Conservation (phyloP, 2,113 vertebrate genomes). For the Heliornis fulica region DNA sequence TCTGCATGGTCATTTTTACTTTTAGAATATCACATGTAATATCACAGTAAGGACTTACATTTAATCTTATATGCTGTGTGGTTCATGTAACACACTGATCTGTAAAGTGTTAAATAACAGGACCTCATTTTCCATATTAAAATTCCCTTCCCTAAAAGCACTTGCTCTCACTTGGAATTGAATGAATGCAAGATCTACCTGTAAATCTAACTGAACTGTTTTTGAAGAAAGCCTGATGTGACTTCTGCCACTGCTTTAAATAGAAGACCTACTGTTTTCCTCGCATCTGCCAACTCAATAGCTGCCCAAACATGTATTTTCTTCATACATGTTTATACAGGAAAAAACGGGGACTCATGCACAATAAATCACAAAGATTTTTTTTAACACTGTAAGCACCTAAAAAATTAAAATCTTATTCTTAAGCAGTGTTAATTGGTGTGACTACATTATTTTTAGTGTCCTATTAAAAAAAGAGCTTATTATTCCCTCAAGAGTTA, state of each 20-base stretch:
- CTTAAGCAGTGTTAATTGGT: neutral
- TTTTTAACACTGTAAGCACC: neutral
- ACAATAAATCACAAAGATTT: neutral
- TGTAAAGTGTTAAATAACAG: neutral
- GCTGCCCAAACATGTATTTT: neutral
- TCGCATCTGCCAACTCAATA: neutral
- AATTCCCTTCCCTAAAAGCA: neutral
- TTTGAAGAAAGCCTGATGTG: neutral
- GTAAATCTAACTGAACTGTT: neutral
- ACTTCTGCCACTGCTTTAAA: neutral
- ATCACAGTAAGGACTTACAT: neutral
- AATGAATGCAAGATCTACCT: neutral
- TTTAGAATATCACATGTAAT: neutral
- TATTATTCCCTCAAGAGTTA: neutral
- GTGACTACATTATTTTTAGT: neutral
- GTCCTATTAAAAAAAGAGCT: neutral
- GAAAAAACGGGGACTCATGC: neutral
- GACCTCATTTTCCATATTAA: neutral
- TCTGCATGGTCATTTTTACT: neutral
- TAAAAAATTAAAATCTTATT: neutral
- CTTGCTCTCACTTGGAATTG: neutral
- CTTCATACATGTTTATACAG: neutral
- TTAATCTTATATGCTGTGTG: neutral
- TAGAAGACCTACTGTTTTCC: neutral
- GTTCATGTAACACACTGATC: neutral